phyloP scores from a whole-genome alignment of 2,888 invertebrate species.

The Tipula confusa region DNA sequence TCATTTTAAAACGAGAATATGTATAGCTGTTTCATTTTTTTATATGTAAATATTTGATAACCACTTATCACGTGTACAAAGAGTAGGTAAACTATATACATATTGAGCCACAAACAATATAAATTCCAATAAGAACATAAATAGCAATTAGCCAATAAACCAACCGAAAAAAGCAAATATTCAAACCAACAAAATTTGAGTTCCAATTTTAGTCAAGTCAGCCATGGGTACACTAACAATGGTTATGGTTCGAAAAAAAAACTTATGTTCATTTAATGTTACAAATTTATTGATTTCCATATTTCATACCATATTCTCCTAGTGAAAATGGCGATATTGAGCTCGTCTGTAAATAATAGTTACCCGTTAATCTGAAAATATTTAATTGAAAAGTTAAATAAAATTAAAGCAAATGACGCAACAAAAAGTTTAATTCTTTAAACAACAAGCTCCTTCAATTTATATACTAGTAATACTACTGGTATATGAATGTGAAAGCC shows the following conservation, averaged over 20 bases:
- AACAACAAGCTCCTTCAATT: no score
- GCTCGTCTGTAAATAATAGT: conserved; percentile 49
- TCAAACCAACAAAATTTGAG: not conserved
- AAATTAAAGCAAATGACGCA: no score
- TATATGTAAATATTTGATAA: not conserved
- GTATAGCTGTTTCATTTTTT: not conserved
- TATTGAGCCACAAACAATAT: not conserved
- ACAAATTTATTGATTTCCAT: not conserved
- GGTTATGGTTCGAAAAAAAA: no score
- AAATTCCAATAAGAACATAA: not conserved
- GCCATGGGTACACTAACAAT: no score
- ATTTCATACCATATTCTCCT: conserved; percentile 37
- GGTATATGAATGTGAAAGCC: no score
- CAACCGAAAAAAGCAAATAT: not conserved
- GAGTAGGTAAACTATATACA: not conserved
- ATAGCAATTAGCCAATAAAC: not conserved
- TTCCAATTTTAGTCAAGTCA: not conserved
- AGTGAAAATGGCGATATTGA: conserved; percentile 44
- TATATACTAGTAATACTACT: no score
- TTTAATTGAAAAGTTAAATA: no score
- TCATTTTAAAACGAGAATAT: not conserved
- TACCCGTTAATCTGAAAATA: conserved; percentile 42
- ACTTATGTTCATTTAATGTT: no score
- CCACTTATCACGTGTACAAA: not conserved
- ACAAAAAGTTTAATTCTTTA: no score